Evolutionary conservation across 2,888 invertebrate genomes (phyloP).

Genomic region (Ceraclea dissimilis): DNA sequence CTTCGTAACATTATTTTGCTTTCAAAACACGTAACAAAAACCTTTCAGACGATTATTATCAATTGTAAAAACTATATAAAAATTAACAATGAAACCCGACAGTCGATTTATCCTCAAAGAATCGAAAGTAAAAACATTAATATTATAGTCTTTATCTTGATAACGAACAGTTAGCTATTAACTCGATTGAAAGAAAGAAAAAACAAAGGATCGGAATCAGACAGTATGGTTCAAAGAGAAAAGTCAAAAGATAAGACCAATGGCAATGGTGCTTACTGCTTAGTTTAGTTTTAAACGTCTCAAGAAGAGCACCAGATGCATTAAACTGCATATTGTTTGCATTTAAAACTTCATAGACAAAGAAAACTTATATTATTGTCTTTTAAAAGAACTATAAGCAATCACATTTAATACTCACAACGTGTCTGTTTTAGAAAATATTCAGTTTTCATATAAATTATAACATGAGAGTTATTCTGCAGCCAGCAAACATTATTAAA

Average conservation of each 20-base stretch:
- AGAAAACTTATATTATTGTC: neutral
- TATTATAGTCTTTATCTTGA: neutral
- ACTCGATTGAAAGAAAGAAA: neutral
- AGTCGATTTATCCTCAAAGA: constrained; percentile 9
- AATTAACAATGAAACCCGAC: constrained; percentile 11
- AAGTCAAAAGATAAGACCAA: neutral
- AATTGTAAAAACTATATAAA: neutral
- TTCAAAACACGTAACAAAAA: no score
- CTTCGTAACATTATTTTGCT: no score
- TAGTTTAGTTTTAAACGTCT: no score
- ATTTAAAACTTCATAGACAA: no score
- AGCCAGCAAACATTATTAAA: no score
- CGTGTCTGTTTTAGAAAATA: no score
- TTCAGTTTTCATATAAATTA: no score
- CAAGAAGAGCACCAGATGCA: no score
- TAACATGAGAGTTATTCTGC: no score
- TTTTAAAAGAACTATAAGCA: neutral
- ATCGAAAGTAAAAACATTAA: neutral
- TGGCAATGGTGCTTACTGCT: neutral
- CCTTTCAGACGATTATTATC: no score
- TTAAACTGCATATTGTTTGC: no score
- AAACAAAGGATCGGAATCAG: neutral
- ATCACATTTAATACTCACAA: no score
- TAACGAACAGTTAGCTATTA: neutral
- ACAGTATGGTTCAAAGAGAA: neutral